These are phyloP conservation scores for Sylvilagus floridanus DNA, from an alignment of 2,797 vertebrate species.

Conservation along the genomic window DNA sequence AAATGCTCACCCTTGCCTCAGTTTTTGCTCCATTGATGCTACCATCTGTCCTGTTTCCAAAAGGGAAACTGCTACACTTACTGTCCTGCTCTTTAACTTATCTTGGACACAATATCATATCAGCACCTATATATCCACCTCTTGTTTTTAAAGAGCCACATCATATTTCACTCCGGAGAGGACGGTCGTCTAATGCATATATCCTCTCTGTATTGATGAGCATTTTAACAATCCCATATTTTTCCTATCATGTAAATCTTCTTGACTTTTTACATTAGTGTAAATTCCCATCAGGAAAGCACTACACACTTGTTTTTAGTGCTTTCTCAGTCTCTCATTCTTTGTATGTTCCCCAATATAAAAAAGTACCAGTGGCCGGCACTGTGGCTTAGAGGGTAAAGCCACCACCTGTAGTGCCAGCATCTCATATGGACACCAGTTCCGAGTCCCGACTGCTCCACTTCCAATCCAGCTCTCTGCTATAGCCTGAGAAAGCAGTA, in stretches of 20 bases:
- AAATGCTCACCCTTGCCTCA: background rate
- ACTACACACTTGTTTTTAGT: background rate
- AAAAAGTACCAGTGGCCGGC: background rate
- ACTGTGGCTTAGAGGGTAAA: too few species aligned
- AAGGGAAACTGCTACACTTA: background rate
- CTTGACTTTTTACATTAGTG: background rate
- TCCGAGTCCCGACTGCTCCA: too few species aligned
- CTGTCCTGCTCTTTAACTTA: background rate
- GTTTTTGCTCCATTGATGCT: background rate
- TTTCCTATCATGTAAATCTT: background rate
- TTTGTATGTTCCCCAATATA: background rate
- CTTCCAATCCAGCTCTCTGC: too few species aligned
- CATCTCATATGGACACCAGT: too few species aligned
- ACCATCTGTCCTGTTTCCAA: background rate
- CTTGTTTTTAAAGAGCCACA: background rate
- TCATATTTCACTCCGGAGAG: slow-evolving; percentile 10
- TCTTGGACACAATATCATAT: background rate
- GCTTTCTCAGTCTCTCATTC: background rate
- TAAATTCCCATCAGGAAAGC: background rate
- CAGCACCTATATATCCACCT: background rate
- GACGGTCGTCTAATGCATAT: background rate
- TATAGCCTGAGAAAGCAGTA: too few species aligned
- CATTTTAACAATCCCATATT: background rate
- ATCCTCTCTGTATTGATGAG: background rate
- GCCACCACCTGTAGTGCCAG: too few species aligned